Base-by-base conservation (phyloP, 2,113 vertebrate genomes). In the Eudyptes chrysolophus region DNA sequence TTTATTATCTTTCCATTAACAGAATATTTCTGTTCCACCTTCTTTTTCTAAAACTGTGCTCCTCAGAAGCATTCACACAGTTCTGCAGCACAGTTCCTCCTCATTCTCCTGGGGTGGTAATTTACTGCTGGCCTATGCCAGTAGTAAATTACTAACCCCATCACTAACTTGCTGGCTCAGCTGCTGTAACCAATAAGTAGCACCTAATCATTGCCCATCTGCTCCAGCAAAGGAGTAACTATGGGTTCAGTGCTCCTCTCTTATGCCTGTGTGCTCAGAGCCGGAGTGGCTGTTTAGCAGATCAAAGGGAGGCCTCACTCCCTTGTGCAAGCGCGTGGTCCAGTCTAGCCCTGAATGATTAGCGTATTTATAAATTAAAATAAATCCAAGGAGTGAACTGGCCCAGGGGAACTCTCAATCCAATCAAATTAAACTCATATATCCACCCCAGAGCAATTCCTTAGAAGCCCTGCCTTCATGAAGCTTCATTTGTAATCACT, bases 401-500 rank as follows among this genome's bases (percentile, higher is more conserved):
- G 62, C 87, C 64, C 62, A 32, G 84, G 92, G 75, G 68, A 88
- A 1, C 75, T 86, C 89, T 90, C 87, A 90, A 20, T 88, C 87
- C 97, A 85, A 71, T 92, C 75, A 81, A 96, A 95, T 92, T 80
- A 80, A 84, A 66, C 78, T 96, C 81, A 36, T 68, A 3, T 48
- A 83, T 80, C 75, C 62, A 72, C 46, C 87, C 70, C 24, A 54
- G 81, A 92, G 95, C 96, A 76, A 54, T 94, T 92, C 81, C 65
- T 91, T 30, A 16, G 86, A 91, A 96, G 84, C 77, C 52, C 51
- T 93, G 79, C 87, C 87, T 90, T 83, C 71, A 18, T 38, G 75
- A 81, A 85, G 81, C 94, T 94, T 92, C 96, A 96, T 97, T 96
- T 97, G 93, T 83, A 96, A 96, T 66, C 95, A 36, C 94, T 92